Evolutionary conservation across 1,140 invertebrate species (phyloP).

Genomic region (Heliconius himera): DNA sequence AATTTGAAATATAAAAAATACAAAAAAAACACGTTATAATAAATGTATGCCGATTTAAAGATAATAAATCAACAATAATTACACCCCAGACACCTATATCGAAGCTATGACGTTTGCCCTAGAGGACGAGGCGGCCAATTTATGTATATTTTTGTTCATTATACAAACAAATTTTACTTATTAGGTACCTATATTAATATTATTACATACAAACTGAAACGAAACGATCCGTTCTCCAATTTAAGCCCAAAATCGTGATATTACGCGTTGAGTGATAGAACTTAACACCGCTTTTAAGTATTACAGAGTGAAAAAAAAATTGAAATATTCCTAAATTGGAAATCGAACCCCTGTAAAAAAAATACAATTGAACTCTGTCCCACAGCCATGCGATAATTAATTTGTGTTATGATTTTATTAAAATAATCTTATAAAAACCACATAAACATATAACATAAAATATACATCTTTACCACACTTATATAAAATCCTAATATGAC

Average conservation of each 20-base stretch:
- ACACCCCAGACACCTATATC: constrained; percentile 16
- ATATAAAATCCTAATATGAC: constrained; percentile 20
- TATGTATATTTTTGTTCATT: constrained; percentile 28
- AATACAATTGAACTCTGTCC: too few species aligned
- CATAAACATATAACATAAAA: not conserved
- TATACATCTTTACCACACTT: not conserved
- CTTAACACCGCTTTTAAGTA: not conserved
- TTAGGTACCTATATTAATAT: not conserved
- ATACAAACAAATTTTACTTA: not conserved
- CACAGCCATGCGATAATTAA: too few species aligned
- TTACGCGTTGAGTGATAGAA: not conserved
- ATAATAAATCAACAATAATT: constrained; percentile 28
- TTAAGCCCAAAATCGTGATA: too few species aligned
- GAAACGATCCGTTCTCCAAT: not conserved
- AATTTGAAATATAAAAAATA: too few species aligned
- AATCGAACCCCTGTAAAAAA: too few species aligned
- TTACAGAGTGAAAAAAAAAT: too few species aligned
- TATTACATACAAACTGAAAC: too few species aligned
- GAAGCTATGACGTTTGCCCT: constrained; percentile 20
- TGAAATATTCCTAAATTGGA: too few species aligned
- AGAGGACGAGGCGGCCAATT: constrained; percentile 19
- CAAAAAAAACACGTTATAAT: not conserved
- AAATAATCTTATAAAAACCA: not conserved
- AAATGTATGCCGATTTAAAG: constrained; percentile 5
- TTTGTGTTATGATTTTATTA: not conserved